Conservation (phyloP, 2,113 vertebrate species). For the Pelmatolapia mariae region DNA sequence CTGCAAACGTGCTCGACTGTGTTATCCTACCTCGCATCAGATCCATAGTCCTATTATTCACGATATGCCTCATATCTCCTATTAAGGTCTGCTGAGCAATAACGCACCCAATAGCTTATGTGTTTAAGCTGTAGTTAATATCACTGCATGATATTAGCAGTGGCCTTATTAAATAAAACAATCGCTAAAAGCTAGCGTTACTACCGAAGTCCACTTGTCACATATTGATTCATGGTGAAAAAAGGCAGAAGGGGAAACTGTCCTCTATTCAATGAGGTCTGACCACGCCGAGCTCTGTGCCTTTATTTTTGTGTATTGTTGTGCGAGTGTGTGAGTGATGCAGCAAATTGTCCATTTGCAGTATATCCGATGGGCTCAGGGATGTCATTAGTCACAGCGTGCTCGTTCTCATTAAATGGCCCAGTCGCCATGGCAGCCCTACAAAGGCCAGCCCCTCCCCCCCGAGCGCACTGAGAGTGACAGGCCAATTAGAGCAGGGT, state of each 20-base stretch:
- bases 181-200: constrained; percentile 6
- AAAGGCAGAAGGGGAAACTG: constrained; percentile 18
- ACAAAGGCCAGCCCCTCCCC: constrained; percentile 64
- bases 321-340: constrained; percentile 55
- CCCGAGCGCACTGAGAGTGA: constrained; percentile 59
- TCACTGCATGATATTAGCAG: constrained; percentile 13
- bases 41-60: constrained; percentile 34
- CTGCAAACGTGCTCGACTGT: background rate
- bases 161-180: constrained; percentile 21
- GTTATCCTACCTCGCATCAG: constrained; percentile 27
- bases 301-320: constrained; percentile 48
- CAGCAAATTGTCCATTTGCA: constrained; percentile 70
- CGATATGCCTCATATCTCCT: constrained; percentile 14
- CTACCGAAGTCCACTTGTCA: constrained; percentile 32
- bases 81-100: constrained; percentile 33
- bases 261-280: constrained; percentile 39
- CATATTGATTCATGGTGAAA: constrained; percentile 39
- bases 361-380: constrained; percentile 70
- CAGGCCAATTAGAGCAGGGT: constrained; percentile 74
- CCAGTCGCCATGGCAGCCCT: constrained; percentile 72
- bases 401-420: constrained; percentile 72
- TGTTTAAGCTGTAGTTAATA: constrained; percentile 36
- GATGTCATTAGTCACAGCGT: constrained; percentile 76
- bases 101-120: constrained; percentile 28
- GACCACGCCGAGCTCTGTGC: constrained; percentile 32